Base-by-base conservation (phyloP, 2,113 vertebrate species). In the Pagrus major region DNA sequence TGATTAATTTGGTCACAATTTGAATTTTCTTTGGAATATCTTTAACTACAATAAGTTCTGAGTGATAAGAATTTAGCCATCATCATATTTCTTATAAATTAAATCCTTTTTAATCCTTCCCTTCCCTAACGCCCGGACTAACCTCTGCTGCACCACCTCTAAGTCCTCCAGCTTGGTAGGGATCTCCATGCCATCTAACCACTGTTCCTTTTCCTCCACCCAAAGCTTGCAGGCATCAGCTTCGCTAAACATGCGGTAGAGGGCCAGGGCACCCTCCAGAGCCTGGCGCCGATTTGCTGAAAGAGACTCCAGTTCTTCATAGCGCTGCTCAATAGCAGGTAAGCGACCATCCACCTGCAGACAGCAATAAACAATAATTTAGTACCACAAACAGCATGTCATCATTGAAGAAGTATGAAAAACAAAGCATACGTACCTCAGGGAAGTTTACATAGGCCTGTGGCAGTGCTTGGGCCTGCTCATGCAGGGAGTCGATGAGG, bases 101-200 rank as follows among this genome's bases (percentile, higher is more conserved):
- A 11, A 68, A 54, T 63, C n/a, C 27, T 39, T 46, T 29, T 1
- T 29, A 37, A 61, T 66, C 49, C 5, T 2, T 47, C 35, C n/a
- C 12, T 44, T 84, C 23, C 35, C 7, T 41, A 56, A 0, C 1
- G 25, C 55, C 41, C 6, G 61, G 16, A 31, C 93, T 90, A 59
- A 97, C 97, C 97, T 95, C 71, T 99, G 97, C 89, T 98, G 97
- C 46, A 99, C 95, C 69, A 99, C 98, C 90, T 99, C 98, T 49
- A 99, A 93, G 88, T 99, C 98, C 80, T 99, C 98, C 75, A 99
- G 93, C 37, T 96, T 96, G 68, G 96, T 96, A 0, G 97, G 98
- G 23, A 99, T 95, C 7, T 95, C 93, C 94, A 99, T 96, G 81
- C 93, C 70, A 0, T 96, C 88, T 12, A 99, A 94, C 98, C 98